Percentiles rank a stretch among this genome's conserved stretches.
Conservation (phyloP, 2,113 vertebrate species). For the Hoplias malabaricus region DNA sequence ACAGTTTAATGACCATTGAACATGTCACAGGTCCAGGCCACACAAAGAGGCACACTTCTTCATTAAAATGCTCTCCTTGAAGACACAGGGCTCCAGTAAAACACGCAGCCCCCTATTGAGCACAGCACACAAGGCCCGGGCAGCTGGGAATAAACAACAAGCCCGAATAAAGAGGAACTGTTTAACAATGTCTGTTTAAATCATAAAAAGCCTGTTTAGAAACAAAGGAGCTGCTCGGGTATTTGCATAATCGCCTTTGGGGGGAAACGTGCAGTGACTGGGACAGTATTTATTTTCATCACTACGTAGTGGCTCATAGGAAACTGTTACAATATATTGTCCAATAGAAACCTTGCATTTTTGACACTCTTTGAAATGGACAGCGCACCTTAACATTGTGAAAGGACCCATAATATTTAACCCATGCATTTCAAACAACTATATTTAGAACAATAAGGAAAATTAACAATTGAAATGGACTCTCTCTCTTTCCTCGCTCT, state of each 20-base stretch:
- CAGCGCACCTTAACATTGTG: too few species aligned
- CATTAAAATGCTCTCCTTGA: constrained; percentile 43
- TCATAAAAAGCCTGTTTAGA: constrained; percentile 39
- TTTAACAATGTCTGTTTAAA: constrained; percentile 47
- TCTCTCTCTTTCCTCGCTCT: too few species aligned
- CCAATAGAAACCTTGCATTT: too few species aligned
- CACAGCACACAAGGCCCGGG: constrained; percentile 35
- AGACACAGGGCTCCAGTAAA: constrained; percentile 51
- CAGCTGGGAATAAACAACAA: constrained; percentile 56
- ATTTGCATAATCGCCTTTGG: constrained; percentile 40
- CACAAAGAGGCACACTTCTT: constrained; percentile 46
- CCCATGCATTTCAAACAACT: too few species aligned
- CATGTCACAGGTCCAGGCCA: constrained; percentile 52
- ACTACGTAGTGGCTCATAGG: too few species aligned
- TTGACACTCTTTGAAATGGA: too few species aligned
- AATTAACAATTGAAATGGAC: too few species aligned
- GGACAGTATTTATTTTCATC: too few species aligned
- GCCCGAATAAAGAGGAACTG: constrained; percentile 43
- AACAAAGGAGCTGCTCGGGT: constrained; percentile 11
- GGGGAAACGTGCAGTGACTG: constrained; percentile 9
- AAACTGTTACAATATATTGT: too few species aligned
- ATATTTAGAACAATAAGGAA: too few species aligned
- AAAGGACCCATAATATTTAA: too few species aligned
- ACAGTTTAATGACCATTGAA: constrained; percentile 68
- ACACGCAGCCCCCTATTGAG: constrained; percentile 28